Conservation (phyloP, 2,113 vertebrate species). For the Sula dactylatra region DNA sequence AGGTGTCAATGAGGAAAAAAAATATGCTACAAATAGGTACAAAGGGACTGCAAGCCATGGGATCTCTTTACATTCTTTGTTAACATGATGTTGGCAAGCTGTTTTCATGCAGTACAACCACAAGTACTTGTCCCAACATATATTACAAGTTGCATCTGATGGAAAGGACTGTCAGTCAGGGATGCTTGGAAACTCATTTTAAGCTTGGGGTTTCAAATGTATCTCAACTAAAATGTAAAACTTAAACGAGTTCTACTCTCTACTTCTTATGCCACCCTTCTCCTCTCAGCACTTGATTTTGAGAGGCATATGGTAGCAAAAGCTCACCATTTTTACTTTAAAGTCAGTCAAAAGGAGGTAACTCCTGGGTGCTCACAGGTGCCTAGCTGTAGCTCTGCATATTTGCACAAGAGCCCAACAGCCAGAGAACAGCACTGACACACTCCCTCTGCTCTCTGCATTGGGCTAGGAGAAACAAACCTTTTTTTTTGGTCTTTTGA, state of each 20-base stretch:
- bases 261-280: not conserved
- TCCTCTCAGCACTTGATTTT: not conserved
- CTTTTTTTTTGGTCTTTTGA: not conserved
- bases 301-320: not conserved
- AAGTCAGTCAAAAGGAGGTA: not conserved
- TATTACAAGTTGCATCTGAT: not conserved
- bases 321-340: not conserved
- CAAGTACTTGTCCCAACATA: not conserved
- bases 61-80: not conserved
- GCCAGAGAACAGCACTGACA: not conserved
- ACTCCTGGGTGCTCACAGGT: not conserved
- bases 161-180: not conserved
- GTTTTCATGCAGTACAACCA: not conserved
- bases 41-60: not conserved
- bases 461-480: not conserved
- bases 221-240: not conserved
- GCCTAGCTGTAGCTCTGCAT: not conserved
- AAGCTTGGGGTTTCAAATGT: not conserved
- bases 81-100: not conserved
- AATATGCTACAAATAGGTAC: not conserved
- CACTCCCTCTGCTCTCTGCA: not conserved
- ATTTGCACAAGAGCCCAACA: rapidly evolving
- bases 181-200: not conserved
- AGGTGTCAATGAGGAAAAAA: not conserved
- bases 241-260: not conserved